Percentiles rank a stretch among this genome's conserved stretches.
Conservation (phyloP, 2,113 vertebrate species). For the Parotia lawesii region DNA sequence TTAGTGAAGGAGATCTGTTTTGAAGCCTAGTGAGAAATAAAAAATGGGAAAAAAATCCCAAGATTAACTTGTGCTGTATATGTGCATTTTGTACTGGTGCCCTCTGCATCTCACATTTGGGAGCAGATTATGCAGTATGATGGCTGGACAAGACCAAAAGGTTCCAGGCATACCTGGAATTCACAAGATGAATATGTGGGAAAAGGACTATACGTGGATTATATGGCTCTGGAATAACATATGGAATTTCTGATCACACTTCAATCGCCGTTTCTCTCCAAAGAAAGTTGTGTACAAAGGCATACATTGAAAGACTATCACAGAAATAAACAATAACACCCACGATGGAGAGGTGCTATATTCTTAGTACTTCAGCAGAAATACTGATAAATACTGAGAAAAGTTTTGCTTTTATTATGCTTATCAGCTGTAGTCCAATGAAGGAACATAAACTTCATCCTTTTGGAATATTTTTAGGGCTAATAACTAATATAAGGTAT, state of each 20-base stretch:
- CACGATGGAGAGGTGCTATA: neutral
- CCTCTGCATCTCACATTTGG: neutral
- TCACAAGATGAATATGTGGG: neutral
- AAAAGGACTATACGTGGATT: neutral
- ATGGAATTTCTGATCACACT: neutral
- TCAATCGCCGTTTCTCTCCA: neutral
- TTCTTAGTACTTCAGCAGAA: neutral
- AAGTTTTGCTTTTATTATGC: neutral
- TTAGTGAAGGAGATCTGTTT: neutral
- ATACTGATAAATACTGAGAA: neutral
- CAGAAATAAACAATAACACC: neutral
- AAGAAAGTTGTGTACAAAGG: neutral
- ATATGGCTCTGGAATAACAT: neutral
- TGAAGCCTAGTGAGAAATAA: neutral
- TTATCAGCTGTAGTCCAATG: neutral
- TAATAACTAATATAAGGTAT: neutral
- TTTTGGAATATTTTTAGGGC: neutral
- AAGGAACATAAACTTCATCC: neutral
- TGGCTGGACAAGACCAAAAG: neutral
- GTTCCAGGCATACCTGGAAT: neutral
- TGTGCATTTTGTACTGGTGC: neutral
- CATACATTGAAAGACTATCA: neutral
- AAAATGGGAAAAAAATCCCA: rapidly evolving
- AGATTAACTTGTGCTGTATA: neutral
- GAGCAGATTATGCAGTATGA: neutral